Base-by-base conservation (phyloP, 2,113 vertebrate genomes). In the Myotis yumanensis region DNA sequence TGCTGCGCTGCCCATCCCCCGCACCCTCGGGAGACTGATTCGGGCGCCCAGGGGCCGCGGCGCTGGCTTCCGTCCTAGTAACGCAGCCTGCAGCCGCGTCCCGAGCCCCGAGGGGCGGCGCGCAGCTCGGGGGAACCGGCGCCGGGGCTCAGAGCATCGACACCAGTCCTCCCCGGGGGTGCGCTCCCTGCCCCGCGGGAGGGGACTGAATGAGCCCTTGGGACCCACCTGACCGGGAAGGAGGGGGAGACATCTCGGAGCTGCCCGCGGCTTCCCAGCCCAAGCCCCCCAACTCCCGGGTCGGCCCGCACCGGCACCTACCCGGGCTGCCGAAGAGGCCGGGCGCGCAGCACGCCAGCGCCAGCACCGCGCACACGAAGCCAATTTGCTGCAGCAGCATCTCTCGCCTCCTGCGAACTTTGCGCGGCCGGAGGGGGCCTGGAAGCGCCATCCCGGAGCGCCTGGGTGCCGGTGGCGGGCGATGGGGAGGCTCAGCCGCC, bases 331-430 rank as follows among this genome's bases (percentile, higher is more conserved):
- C 98, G 25, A 99, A 97, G 93, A 99, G 96, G 96, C 98, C 97
- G 89, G 99, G 99, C 98, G 99, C 98, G 97, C 98, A 98, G 99
- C 99, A 99, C 84, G 97, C 99, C 98, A 99, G 98, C 97, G 99
- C 98, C 96, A 99, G 99, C 97, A 99, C 98, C 91, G 98, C 98
- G 99, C 99, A 99, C 98, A 99, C 97, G 95, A 99, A 99, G 97
- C 98, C 99, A 97, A 99, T 98, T 97, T 99, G 99, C 77, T 98
- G 99, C 85, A 98, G 98, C 91, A 99, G 98, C 99, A 99, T 99
- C 98, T 99, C 99, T 95, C 99, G 98, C 98, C 99, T 98, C 98
- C 98, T 98, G 95, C 99, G 99, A 99, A 99, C 99, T 99, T 99
- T 99, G 87, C 99, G 99, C 87, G 98, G 98, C 97, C 96, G 18